Evolutionary conservation across 2,113 vertebrate species (phyloP).

Genomic region (Oncorhynchus kisutch): DNA sequence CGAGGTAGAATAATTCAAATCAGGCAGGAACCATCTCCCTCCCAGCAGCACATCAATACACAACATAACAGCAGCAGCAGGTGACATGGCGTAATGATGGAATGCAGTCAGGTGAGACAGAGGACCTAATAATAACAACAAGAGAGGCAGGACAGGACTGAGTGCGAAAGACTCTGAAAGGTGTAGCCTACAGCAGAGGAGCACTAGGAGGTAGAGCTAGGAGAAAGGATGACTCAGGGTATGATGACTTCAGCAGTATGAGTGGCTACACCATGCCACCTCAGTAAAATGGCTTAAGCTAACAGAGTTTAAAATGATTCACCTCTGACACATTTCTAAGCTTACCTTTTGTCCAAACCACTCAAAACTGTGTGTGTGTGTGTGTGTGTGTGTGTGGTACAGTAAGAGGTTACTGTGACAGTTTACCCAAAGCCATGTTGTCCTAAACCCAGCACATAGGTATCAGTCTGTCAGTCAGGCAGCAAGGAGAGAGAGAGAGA

Average conservation of each 20-base stretch:
- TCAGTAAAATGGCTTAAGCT: too few species aligned
- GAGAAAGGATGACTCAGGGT: neutral
- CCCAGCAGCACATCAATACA: neutral
- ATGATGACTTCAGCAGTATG: too few species aligned
- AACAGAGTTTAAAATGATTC: too few species aligned
- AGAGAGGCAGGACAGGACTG: neutral
- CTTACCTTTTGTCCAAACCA: neutral
- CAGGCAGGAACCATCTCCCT: too few species aligned
- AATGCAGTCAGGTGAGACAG: constrained; percentile 60
- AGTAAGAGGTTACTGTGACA: constrained; percentile 11
- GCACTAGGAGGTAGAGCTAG: neutral
- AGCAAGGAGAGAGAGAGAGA: constrained; percentile 1
- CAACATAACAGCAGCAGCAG: neutral
- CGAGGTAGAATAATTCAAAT: too few species aligned
- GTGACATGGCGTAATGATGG: constrained; percentile 16
- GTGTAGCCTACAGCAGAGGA: neutral
- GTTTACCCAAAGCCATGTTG: constrained; percentile 47
- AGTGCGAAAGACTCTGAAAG: neutral
- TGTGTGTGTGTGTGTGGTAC: neutral
- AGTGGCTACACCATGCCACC: too few species aligned
- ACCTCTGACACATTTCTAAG: too few species aligned
- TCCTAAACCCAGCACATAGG: constrained; percentile 26
- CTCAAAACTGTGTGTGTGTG: neutral
- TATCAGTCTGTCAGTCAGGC: constrained; percentile 25
- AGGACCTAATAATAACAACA: constrained; percentile 55